phyloP scores from a whole-genome alignment of 2,888 invertebrate genomes.

The Gortyna flavago region DNA sequence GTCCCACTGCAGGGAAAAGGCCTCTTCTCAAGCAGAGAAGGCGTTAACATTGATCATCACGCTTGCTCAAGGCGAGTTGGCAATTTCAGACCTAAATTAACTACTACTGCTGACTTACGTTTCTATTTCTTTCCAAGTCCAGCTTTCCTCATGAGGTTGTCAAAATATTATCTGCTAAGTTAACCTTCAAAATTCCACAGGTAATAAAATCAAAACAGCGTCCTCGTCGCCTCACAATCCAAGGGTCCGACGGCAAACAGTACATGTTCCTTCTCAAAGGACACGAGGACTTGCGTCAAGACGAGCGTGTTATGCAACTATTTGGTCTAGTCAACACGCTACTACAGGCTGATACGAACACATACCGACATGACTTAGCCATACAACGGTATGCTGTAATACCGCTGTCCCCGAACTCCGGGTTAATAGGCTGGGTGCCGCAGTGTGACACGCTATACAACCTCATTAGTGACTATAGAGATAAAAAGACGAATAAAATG shows the following conservation, averaged over 20 bases:
- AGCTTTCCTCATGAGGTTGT: background rate
- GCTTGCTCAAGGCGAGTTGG: background rate
- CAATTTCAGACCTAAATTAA: background rate
- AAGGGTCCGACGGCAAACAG: constrained; percentile 98
- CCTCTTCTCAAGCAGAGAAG: background rate
- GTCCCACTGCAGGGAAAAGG: background rate
- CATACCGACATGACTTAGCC: constrained; percentile 95
- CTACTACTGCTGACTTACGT: background rate
- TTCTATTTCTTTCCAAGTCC: background rate
- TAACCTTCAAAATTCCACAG: constrained; percentile 74
- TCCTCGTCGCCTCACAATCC: constrained; percentile 97
- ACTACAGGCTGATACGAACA: constrained; percentile 97
- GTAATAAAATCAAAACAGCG: constrained; percentile 99
- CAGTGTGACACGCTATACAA: constrained; percentile 99
- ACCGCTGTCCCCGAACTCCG: constrained; percentile 99
- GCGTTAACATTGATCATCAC: background rate
- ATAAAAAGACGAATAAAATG: constrained; percentile 96
- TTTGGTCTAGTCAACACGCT: constrained; percentile 99
- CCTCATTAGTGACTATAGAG: constrained; percentile 98
- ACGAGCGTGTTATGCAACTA: constrained; percentile 99
- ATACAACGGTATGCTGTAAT: constrained; percentile 98
- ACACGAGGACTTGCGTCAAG: constrained; percentile 99
- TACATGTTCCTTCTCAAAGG: constrained; percentile 99
- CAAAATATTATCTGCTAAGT: background rate
- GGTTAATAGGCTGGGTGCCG: constrained; percentile 99